phyloP scores from a whole-genome alignment of 2,113 vertebrate species.

The Scolopax mira region DNA sequence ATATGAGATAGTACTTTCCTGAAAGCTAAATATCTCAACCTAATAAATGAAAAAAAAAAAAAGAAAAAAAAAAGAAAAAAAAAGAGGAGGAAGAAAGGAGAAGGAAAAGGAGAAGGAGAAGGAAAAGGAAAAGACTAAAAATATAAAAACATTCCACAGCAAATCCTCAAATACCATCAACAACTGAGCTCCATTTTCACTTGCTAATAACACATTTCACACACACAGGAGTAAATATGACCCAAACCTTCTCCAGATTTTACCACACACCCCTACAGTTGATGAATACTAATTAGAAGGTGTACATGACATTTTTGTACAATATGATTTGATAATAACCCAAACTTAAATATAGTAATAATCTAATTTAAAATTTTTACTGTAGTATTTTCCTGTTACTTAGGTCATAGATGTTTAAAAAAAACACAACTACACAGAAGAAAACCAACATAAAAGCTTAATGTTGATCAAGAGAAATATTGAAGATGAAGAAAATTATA shows the following conservation, averaged over 20 bases:
- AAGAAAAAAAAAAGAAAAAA: too few species aligned
- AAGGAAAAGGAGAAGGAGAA: too few species aligned
- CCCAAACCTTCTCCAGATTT: background rate
- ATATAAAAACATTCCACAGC: background rate
- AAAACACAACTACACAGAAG: background rate
- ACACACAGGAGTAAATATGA: background rate
- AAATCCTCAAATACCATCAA: background rate
- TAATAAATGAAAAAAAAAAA: background rate
- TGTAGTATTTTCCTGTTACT: background rate
- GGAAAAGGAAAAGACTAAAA: background rate
- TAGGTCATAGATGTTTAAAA: background rate
- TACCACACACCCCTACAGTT: background rate
- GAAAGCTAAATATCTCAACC: background rate
- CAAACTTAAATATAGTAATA: background rate
- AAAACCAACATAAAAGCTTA: background rate
- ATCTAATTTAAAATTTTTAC: background rate
- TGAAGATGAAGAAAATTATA: background rate
- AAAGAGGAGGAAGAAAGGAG: too few species aligned
- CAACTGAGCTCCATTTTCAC: background rate
- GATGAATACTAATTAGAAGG: background rate
- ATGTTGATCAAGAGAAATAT: background rate
- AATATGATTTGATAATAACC: background rate
- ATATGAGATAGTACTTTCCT: background rate
- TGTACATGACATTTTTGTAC: background rate
- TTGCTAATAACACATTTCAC: background rate